These are phyloP conservation scores for Bergia sp. DNA, from an alignment of 92 coral and sea anemone species.

Conservation along the genomic window DNA sequence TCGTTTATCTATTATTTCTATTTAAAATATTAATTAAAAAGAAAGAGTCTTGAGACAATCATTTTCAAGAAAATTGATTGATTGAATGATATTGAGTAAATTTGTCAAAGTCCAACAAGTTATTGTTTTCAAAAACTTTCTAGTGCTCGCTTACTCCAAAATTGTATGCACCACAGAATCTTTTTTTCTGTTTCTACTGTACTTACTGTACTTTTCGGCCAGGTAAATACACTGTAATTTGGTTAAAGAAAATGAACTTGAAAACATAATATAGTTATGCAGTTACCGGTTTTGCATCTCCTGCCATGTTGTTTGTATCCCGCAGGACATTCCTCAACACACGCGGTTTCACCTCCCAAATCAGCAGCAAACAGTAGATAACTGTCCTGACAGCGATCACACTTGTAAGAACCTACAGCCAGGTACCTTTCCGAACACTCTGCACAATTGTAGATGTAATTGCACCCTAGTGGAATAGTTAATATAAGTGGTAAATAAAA, in stretches of 20 bases:
- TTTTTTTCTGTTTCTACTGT: too few species aligned
- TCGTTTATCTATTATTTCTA: too few species aligned
- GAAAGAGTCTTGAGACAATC: too few species aligned
- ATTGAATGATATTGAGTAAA: too few species aligned
- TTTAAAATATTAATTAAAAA: too few species aligned
- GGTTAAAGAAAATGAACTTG: background rate
- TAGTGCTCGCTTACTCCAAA: too few species aligned
- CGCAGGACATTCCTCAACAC: conserved; percentile 37
- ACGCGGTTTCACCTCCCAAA: conserved; percentile 14
- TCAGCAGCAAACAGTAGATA: conserved; percentile 16
- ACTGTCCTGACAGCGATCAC: conserved; percentile 35
- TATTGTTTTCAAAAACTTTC: too few species aligned
- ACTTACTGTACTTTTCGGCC: too few species aligned
- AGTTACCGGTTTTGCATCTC: conserved; percentile 19
- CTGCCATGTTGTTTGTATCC: conserved; percentile 26
- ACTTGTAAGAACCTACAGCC: conserved; percentile 4
- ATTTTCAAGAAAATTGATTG: too few species aligned
- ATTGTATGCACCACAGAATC: too few species aligned
- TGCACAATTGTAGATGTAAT: conserved; percentile 29
- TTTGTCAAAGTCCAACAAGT: too few species aligned
- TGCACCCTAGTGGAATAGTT: conserved; percentile 8
- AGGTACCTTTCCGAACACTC: conserved; percentile 43
- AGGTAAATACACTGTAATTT: too few species aligned
- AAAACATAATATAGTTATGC: background rate
- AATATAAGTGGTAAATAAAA: background rate